Base-by-base conservation (phyloP, 1,140 invertebrate genomes). In the Anastrepha obliqua region DNA sequence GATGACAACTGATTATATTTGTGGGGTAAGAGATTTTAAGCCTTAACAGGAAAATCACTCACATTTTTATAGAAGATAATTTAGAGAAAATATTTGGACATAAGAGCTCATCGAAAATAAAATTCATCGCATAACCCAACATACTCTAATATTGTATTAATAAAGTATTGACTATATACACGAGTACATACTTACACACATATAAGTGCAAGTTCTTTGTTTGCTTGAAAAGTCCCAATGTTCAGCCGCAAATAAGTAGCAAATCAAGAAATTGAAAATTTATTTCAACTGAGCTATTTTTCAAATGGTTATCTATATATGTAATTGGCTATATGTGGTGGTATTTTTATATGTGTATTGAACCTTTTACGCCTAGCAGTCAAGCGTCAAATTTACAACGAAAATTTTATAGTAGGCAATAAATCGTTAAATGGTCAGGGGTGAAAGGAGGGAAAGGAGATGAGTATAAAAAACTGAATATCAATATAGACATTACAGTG, bases 381-480 rank as follows among this genome's bases (percentile, higher is more conserved):
- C 74, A 81, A 58, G 74, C 74, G 7, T 81, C 74, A 55, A 20
- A 81, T 67, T 81, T 81, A 81, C 9, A 81, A 81, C 47, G 47
- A 55, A 81, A 51, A 51, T 81, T 55, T 81, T 81, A 81, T 81
- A n/a, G 74, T 81, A 51, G 47, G 74, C 74, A 81, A 81, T 81
- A 81, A 81, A 81, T 81, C 47, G 74, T 20, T 81, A 81, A 81
- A 81, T 81, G 8, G n/a, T 51, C n/a, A 15, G 74, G 74, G 74
- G 74, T 29, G 9, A 9, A 81, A 55, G 13, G n/a, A 20, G 42
- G 3, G 17, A 47, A 17, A 42, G 47, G 47, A 20, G 47, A 11
- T 9, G 42, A 39, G 44, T 6, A 74, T 3, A 17, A 51, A 20
- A 62, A 62, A 8, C 13, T 62, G 15, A 62, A 74, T 47, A 29